These are phyloP conservation scores for Geothlypis trichas DNA, from an alignment of 2,113 vertebrate genomes.

Conservation along the genomic window DNA sequence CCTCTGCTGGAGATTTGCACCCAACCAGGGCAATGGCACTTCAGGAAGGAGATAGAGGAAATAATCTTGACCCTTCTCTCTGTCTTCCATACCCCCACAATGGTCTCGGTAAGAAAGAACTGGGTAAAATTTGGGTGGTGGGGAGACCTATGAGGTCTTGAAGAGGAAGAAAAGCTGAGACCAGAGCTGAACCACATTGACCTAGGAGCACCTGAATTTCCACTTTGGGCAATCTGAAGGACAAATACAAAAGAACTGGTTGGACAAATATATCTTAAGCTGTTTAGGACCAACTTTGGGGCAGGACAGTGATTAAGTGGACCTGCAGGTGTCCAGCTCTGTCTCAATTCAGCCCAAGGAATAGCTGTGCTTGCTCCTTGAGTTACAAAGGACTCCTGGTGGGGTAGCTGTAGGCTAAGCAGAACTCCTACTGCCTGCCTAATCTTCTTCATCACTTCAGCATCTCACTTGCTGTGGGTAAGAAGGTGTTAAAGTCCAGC, in stretches of 20 bases:
- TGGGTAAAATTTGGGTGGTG: rapidly evolving
- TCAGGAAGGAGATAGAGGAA: neutral
- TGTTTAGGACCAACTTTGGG: neutral
- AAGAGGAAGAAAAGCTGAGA: neutral
- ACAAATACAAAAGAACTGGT: neutral
- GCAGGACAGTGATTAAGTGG: neutral
- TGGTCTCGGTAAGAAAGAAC: neutral
- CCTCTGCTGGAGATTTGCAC: neutral
- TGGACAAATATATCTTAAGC: neutral
- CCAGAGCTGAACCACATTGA: neutral
- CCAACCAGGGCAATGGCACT: neutral
- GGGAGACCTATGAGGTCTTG: neutral
- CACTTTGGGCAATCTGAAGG: neutral
- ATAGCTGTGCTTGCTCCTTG: neutral
- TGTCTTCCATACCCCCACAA: neutral
- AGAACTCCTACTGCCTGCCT: neutral
- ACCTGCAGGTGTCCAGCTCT: neutral
- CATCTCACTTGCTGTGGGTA: neutral
- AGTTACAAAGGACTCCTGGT: neutral
- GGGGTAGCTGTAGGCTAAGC: neutral
- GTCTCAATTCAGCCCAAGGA: neutral
- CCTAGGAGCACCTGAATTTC: neutral
- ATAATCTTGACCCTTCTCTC: neutral
- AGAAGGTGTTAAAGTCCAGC: neutral
- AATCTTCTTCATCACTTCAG: neutral